Evolutionary conservation across 2,888 invertebrate genomes (phyloP).

Genomic region (Rhagium mordax): DNA sequence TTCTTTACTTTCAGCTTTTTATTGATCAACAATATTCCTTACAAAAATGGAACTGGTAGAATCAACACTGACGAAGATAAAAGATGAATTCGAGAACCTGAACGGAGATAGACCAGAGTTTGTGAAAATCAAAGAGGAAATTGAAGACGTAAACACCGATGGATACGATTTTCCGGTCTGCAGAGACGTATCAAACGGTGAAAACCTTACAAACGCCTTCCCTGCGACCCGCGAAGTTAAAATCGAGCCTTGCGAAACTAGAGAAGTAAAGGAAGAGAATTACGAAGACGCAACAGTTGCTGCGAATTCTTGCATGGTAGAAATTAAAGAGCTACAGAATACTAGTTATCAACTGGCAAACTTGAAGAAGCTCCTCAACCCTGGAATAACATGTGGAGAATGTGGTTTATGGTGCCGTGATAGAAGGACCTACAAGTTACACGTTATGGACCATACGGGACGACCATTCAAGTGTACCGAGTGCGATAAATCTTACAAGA

Average conservation of each 20-base stretch:
- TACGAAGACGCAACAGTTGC: background rate
- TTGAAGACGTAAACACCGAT: background rate
- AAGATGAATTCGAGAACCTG: background rate
- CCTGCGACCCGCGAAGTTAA: background rate
- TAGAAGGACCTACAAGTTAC: background rate
- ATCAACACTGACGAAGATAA: background rate
- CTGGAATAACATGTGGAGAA: background rate
- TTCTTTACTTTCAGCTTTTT: no score
- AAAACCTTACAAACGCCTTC: background rate
- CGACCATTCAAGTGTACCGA: background rate
- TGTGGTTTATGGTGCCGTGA: background rate
- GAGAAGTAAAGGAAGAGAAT: background rate
- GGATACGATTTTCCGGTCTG: background rate
- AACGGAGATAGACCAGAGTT: background rate
- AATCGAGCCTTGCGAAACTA: background rate
- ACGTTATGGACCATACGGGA: background rate
- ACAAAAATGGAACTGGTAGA: background rate
- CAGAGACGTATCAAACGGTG: background rate
- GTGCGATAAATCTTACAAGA: background rate
- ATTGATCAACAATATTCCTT: no score
- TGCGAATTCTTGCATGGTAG: background rate
- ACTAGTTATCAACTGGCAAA: background rate
- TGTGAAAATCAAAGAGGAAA: background rate
- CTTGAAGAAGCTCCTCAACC: background rate
- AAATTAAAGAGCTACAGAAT: background rate